Base-by-base conservation (phyloP, 2,888 invertebrate species). In the Dasypogon diadema region DNA sequence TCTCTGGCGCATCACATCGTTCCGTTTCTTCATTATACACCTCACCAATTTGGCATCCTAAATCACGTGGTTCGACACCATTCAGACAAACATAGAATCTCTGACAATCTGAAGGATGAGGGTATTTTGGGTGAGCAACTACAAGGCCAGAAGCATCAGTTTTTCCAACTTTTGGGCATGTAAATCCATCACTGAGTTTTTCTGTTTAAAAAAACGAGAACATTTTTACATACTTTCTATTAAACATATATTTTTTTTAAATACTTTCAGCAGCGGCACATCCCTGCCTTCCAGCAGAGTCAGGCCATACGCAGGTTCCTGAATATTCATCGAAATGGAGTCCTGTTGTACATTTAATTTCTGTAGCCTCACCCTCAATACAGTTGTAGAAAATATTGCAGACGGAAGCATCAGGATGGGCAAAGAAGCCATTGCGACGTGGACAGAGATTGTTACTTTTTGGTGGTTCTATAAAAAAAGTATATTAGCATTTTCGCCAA, bases 251-350 rank as follows among this genome's bases (percentile, higher is more conserved):
- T n/a, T n/a, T 37, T 18, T 46, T 5, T 30, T 30, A 46, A 46
- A 1, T 5, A 90, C 90, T 89, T 22, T 88, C 87, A 78, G 87
- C 87, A 30, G 85, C 87, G 79, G 87, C 87, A 85, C 93, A 93
- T 81, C 93, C 94, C 82, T 91, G 89, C 81, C 95, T 91, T 79
- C 91, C 92, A 42, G 93, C 92, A 10, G 92, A 86, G 77, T 92
- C 93, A 2, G 96, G 95, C 96, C 96, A 96, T 72, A 95, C 95
- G 84, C 96, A 96, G 73, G 93, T 95, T 75, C 96, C 96, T 54
- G 91, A 91, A 87, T 92, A 93, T 85, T 96, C 95, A 83, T 96
- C 95, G 85, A 96, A 96, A 87, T 95, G 94, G 48, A 96, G 89
- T 26, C 96, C 96, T 79, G 92, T 90, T n/a, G 96, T 94, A 85